These are phyloP conservation scores for Gracilinanus agilis DNA, from an alignment of 2,113 vertebrate species.

Conservation along the genomic window DNA sequence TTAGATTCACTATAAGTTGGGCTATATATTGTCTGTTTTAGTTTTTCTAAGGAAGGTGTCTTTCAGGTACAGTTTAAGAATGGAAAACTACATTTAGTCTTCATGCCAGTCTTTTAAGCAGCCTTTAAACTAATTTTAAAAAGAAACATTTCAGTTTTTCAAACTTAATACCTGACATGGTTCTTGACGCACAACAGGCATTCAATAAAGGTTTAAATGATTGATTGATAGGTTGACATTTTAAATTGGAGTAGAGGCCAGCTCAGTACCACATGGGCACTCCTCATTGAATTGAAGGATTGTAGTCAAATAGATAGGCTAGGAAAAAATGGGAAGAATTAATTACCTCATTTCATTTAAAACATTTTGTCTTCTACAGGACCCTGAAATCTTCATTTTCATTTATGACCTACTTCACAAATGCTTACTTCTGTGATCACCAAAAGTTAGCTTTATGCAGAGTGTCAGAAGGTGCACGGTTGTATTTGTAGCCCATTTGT, in stretches of 20 bases:
- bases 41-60: slow-evolving; percentile 20
- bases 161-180: neutral
- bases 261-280: neutral
- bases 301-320: neutral
- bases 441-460: neutral
- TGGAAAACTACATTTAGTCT: neutral
- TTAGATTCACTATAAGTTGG: neutral
- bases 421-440: neutral
- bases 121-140: neutral
- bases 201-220: slow-evolving; percentile 11
- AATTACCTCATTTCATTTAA: slow-evolving; percentile 14
- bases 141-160: slow-evolving; percentile 1
- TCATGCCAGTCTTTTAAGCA: neutral
- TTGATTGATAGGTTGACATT: slow-evolving; percentile 12
- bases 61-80: neutral
- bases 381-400: neutral
- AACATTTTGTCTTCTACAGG: neutral
- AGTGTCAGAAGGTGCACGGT: neutral
- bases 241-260: neutral
- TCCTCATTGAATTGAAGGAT: neutral
- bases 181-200: neutral
- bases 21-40: neutral
- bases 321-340: neutral
- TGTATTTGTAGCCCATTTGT: neutral
- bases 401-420: neutral